Evolutionary conservation across 2,888 invertebrate genomes (phyloP).

Genomic region (Crepidodera aurea): DNA sequence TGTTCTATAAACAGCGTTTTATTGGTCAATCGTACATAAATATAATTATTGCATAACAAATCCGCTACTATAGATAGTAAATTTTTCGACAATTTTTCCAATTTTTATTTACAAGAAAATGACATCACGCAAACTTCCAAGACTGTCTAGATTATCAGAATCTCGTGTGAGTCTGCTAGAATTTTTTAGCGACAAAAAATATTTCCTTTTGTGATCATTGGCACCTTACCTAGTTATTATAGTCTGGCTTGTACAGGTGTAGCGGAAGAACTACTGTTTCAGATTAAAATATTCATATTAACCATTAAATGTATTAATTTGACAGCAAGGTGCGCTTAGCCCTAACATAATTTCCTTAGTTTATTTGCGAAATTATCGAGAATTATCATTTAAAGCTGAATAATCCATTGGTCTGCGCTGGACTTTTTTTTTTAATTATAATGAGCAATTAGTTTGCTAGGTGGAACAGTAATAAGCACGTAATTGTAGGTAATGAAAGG

Average conservation of each 20-base stretch:
- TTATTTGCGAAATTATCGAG: constrained; percentile 6
- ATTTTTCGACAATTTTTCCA: too few relatives aligned
- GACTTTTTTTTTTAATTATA: not conserved
- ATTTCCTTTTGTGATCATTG: constrained; percentile 1
- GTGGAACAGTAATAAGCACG: too few relatives aligned
- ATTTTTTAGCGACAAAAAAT: too few relatives aligned
- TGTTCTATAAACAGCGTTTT: too few relatives aligned
- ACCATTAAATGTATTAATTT: constrained; percentile 32
- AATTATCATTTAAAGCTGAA: constrained; percentile 2
- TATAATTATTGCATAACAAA: too few relatives aligned
- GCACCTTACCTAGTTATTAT: constrained; percentile 27
- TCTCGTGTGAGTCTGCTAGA: too few relatives aligned
- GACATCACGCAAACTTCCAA: too few relatives aligned
- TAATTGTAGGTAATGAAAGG: too few relatives aligned
- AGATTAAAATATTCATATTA: constrained; percentile 31
- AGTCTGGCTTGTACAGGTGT: constrained; percentile 35
- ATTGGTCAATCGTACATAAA: too few relatives aligned
- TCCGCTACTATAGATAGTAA: too few relatives aligned
- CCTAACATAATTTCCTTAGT: constrained; percentile 1
- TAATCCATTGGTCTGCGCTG: not conserved
- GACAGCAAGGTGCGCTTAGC: constrained; percentile 13
- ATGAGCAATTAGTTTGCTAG: not conserved
- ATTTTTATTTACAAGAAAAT: too few relatives aligned
- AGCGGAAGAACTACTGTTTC: constrained; percentile 39
- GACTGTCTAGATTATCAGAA: too few relatives aligned